These are phyloP conservation scores for Scotopteryx bipunctaria DNA, from an alignment of 2,888 invertebrate genomes.

Conservation along the genomic window DNA sequence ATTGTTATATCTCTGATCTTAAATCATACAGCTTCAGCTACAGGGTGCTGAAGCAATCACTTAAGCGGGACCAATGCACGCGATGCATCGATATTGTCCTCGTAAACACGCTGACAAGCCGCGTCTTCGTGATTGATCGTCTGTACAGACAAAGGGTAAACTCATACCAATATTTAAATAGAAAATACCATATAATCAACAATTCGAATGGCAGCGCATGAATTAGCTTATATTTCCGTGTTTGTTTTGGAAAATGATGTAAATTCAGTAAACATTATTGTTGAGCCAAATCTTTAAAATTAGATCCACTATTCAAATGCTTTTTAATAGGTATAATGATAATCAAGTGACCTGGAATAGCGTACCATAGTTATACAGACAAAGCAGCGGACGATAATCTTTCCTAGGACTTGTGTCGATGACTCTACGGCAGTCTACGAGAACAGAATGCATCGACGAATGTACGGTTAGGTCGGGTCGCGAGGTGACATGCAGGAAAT, in stretches of 20 bases:
- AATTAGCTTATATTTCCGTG: too few species aligned
- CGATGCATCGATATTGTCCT: slow-evolving; percentile 19
- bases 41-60: slow-evolving; percentile 5
- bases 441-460: slow-evolving; percentile 3
- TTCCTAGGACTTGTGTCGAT: not conserved
- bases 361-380: not conserved
- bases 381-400: not conserved
- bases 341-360: not conserved
- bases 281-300: too few species aligned
- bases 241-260: too few species aligned
- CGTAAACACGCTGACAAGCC: slow-evolving; percentile 14
- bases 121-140: slow-evolving; percentile 21
- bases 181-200: not conserved
- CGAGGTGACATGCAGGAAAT: slow-evolving; percentile 11
- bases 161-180: not conserved
- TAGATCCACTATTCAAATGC: too few species aligned
- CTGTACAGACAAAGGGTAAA: not conserved
- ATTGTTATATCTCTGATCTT: too few species aligned
- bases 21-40: too few species aligned
- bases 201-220: too few species aligned
- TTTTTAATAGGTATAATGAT: too few species aligned
- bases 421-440: slow-evolving; percentile 2
- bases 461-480: slow-evolving; percentile 19
- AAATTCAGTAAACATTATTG: too few species aligned
- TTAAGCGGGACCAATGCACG: slow-evolving; percentile 16